Percentiles rank a stretch among this genome's conserved stretches.
Conservation (phyloP, 2,113 vertebrate genomes). For the Meriones unguiculatus region DNA sequence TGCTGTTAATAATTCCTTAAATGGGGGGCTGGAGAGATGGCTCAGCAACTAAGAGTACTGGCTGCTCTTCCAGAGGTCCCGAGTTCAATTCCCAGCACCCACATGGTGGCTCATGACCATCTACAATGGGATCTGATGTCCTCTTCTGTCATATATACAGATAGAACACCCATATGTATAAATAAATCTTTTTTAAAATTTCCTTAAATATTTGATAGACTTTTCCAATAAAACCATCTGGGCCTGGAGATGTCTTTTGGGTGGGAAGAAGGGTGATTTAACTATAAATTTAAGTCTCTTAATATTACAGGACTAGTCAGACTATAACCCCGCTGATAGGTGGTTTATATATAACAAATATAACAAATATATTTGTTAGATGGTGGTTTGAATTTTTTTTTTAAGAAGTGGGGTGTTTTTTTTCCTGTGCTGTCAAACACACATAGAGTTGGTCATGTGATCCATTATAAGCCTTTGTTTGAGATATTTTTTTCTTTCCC, state of each 20-base stretch:
- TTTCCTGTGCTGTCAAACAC: not conserved
- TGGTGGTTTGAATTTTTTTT: not conserved
- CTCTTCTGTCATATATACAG: too few species aligned
- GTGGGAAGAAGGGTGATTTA: rapidly evolving
- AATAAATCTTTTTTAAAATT: too few species aligned
- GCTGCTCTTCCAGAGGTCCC: too few species aligned
- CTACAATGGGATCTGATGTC: too few species aligned
- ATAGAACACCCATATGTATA: too few species aligned
- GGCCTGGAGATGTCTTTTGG: not conserved
- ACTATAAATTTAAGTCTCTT: not conserved
- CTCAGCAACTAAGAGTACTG: too few species aligned
- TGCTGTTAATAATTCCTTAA: not conserved
- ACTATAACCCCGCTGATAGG: not conserved
- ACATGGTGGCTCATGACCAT: too few species aligned
- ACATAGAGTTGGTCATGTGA: not conserved
- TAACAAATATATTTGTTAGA: too few species aligned
- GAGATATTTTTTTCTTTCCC: not conserved
- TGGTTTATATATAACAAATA: too few species aligned
- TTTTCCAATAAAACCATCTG: not conserved
- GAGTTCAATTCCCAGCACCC: too few species aligned
- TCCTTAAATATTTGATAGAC: not conserved
- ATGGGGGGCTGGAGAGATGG: not conserved
- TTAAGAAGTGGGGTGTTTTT: not conserved
- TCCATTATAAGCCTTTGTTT: not conserved
- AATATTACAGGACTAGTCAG: not conserved